Percentiles rank a stretch among this genome's conserved stretches.
These are phyloP conservation scores for Philaethria dido DNA, from an alignment of 2,888 invertebrate genomes.

Conservation along the genomic window DNA sequence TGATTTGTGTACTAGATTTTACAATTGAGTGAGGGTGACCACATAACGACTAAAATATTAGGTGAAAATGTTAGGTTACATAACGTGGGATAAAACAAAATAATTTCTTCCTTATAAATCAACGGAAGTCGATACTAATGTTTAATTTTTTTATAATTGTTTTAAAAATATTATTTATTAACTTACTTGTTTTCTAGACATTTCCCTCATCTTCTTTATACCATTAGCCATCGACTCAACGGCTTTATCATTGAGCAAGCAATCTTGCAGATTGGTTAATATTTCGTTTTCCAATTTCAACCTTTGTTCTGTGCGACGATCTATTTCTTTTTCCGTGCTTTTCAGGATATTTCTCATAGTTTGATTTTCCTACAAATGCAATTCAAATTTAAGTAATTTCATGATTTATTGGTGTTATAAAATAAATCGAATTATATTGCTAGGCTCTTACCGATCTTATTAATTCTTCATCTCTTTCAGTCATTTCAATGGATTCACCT, in stretches of 20 bases:
- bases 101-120: no score
- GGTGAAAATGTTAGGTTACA: no score
- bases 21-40: no score
- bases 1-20: no score
- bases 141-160: not conserved
- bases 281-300: constrained; percentile 86
- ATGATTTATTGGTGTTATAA: not conserved
- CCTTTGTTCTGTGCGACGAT: constrained; percentile 81
- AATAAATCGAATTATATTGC: not conserved
- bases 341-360: constrained; percentile 67
- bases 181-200: constrained; percentile 76
- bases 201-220: constrained; percentile 77
- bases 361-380: constrained; percentile 73
- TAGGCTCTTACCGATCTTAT: constrained; percentile 63
- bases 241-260: constrained; percentile 87
- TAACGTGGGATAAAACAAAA: no score
- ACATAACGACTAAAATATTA: no score
- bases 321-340: constrained; percentile 67
- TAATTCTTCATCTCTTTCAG: constrained; percentile 84
- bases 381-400: not conserved
- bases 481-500: constrained; percentile 84
- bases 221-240: constrained; percentile 81
- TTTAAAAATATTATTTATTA: not conserved
- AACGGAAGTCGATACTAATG: no score
- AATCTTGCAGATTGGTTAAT: constrained; percentile 86